phyloP scores from a whole-genome alignment of 1,140 invertebrate genomes.

The Hetaerina americana region DNA sequence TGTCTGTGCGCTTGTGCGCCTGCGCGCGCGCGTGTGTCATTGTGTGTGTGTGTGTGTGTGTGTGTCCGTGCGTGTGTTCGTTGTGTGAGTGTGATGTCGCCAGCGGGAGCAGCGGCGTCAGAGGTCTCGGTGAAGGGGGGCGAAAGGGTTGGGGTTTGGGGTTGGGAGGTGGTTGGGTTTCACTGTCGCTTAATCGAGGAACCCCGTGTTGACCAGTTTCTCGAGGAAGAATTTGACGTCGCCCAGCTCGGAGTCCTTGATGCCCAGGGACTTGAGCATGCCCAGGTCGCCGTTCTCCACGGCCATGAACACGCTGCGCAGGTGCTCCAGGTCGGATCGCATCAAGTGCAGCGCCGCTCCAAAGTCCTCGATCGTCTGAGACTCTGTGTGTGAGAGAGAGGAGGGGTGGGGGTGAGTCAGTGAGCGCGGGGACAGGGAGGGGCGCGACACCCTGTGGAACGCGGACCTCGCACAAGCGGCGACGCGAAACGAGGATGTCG shows the following conservation, averaged over 20 bases:
- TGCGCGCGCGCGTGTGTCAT: too few relatives aligned
- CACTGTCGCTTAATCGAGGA: constrained; percentile 61
- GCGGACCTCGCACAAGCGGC: too few relatives aligned
- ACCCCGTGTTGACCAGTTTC: constrained; percentile 91
- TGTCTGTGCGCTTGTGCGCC: too few relatives aligned
- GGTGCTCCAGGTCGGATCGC: constrained; percentile 77
- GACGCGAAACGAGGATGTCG: too few relatives aligned
- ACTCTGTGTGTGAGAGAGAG: constrained; percentile 73
- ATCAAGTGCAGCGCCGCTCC: constrained; percentile 73
- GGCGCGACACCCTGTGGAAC: too few relatives aligned
- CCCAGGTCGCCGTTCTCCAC: constrained; percentile 91
- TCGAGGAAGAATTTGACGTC: constrained; percentile 95
- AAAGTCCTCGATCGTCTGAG: constrained; percentile 91
- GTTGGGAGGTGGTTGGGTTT: background rate
- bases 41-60: too few relatives aligned
- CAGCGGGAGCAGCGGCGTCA: background rate
- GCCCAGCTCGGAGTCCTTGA: constrained; percentile 90
- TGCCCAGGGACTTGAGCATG: constrained; percentile 84
- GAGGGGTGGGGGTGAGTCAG: too few relatives aligned
- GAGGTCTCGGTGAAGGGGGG: background rate
- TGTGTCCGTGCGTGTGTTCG: background rate
- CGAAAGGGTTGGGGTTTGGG: background rate
- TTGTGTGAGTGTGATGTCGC: background rate
- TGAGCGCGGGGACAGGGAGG: too few relatives aligned
- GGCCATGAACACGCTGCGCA: constrained; percentile 88